A percentile compares a stretch with the other conserved stretches of the same genome.
Evolutionary conservation across 2,797 vertebrate species (phyloP).

Genomic region (Triplophysa yarkandensis): DNA sequence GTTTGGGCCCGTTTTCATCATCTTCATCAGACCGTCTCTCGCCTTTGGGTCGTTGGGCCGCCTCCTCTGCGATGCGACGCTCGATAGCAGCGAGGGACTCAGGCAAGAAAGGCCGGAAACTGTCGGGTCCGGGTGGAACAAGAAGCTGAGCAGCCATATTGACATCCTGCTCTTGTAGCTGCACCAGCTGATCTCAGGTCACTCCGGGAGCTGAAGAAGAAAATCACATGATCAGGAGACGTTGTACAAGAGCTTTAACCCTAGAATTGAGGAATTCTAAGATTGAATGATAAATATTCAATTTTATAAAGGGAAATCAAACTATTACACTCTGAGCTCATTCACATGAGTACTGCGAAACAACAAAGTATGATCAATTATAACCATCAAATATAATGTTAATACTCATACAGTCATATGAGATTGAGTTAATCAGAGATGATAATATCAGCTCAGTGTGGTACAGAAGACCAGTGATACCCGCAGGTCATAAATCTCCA

Average conservation of each 20-base stretch:
- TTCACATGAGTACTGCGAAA: neutral
- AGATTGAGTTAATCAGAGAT: neutral
- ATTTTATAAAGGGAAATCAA: no score
- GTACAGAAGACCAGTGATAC: constrained; percentile 13
- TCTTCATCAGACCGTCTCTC: constrained; percentile 79
- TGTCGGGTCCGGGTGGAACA: constrained; percentile 98
- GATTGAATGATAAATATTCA: no score
- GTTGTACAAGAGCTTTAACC: neutral
- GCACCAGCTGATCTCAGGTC: constrained; percentile 57
- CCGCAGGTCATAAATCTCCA: constrained; percentile 37
- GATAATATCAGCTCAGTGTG: constrained; percentile 31
- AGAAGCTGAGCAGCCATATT: constrained; percentile 97
- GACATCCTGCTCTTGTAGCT: constrained; percentile 92
- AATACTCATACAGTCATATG: constrained; percentile 7
- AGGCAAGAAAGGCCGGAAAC: constrained; percentile 91
- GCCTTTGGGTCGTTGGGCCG: constrained; percentile 84
- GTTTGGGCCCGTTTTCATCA: constrained; percentile 89
- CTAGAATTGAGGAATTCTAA: neutral
- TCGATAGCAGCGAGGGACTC: constrained; percentile 96
- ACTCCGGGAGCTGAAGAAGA: constrained; percentile 66
- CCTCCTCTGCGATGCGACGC: constrained; percentile 90
- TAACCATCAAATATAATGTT: neutral
- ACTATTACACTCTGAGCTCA: neutral
- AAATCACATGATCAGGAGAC: neutral
- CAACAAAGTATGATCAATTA: neutral